Base-by-base conservation (phyloP, 2,113 vertebrate species). In the Gallinago undulata region DNA sequence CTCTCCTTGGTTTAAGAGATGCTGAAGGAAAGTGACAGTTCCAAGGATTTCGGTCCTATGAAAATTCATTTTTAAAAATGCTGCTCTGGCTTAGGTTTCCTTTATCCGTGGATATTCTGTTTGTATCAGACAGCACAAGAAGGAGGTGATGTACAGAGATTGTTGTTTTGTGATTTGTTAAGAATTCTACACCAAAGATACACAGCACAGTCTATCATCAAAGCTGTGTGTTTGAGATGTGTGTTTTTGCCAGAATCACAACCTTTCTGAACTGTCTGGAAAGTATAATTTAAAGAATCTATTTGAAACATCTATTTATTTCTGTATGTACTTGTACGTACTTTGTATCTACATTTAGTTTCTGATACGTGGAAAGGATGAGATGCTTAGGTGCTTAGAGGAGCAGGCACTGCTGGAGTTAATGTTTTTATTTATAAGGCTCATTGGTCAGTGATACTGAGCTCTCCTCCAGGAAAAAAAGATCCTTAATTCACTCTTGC, bases 391-490 rank as follows among this genome's bases (percentile, higher is more conserved):
- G 47, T 56, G 62, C 80, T 94, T 50, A 4, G 68, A 83, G 53
- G 72, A 85, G 16, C 74, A 95, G 62, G 50, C 93, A 87, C 57
- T 24, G 66, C 66, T 85, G 70, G 84, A 76, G 89, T 96, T 94
- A 93, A 96, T 87, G 59, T 81, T 94, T 88, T 79, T 92, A 66
- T 91, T 93, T 92, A 73, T 64, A 92, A 90, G 87, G 57, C 93
- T 96, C 47, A 67, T 77, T 96, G 94, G 79, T 92, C 60, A 90
- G 25, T 79, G 83, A 84, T 92, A 84, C 74, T 69, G 86, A 93
- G 78, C 63, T 86, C 45, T 93, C 68, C 72, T 94, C 14, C 63
- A 92, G 93, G 94, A 94, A 90, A 82, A 93, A 90, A 74, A 74
- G 24, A 69, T 81, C 70, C 28, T 91, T 91, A 80, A 84, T 87